Evolutionary conservation across 2,888 invertebrate species (phyloP).

Genomic region (Drosophila subquinaria): DNA sequence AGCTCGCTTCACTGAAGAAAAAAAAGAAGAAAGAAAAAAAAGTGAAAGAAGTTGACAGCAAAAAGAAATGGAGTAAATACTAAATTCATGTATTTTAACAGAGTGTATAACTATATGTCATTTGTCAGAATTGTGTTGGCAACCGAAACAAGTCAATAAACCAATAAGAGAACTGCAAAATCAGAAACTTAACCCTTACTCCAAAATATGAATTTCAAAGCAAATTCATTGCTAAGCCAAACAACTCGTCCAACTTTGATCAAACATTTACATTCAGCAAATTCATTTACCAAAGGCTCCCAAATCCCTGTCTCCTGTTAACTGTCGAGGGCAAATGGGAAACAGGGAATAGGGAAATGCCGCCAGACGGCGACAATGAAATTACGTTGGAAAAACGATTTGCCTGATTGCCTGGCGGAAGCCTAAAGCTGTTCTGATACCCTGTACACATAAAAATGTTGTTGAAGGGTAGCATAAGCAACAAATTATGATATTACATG

Average conservation of each 20-base stretch:
- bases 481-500: constrained; percentile 42
- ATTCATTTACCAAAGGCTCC: constrained; percentile 5
- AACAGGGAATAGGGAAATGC: constrained; percentile 31
- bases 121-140: constrained; percentile 53
- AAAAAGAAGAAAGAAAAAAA: background rate
- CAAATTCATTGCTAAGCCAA: constrained; percentile 46
- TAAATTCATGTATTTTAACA: constrained; percentile 1
- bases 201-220: constrained; percentile 9
- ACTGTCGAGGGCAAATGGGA: background rate
- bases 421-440: constrained; percentile 25
- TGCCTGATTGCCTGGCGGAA: constrained; percentile 29
- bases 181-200: constrained; percentile 32
- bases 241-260: constrained; percentile 53
- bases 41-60: background rate
- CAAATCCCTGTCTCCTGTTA: background rate
- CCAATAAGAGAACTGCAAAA: constrained; percentile 19
- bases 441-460: constrained; percentile 2
- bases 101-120: background rate
- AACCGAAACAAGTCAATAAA: constrained; percentile 64
- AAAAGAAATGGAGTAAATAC: background rate
- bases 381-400: constrained; percentile 52
- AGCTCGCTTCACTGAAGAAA: background rate
- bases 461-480: constrained; percentile 18
- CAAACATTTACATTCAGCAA: constrained; percentile 18
- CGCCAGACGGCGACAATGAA: constrained; percentile 58